A percentile compares a stretch with the other conserved stretches of the same genome.
These are phyloP conservation scores for Helicoverpa armigera DNA, from an alignment of 1,140 invertebrate species.

Conservation along the genomic window DNA sequence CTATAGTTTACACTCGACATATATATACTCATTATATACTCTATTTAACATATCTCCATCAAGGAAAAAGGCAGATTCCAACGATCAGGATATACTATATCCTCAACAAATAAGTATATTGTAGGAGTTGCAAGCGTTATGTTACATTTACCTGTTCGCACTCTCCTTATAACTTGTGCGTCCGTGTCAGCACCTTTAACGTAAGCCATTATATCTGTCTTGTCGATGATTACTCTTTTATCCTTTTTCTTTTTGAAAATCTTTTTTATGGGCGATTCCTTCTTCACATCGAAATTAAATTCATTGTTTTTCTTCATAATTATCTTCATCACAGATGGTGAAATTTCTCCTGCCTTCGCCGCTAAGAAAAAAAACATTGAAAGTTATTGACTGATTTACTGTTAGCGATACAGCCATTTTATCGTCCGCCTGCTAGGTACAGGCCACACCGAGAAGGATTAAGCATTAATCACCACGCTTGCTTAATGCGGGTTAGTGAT, in stretches of 20 bases:
- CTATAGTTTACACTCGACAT: too few relatives aligned
- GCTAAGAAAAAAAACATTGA: not conserved
- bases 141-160: not conserved
- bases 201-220: not conserved
- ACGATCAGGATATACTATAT: too few relatives aligned
- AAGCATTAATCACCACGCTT: too few relatives aligned
- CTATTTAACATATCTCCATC: too few relatives aligned
- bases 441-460: too few relatives aligned
- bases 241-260: not conserved
- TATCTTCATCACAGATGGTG: conserved; percentile 2
- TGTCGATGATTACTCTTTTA: not conserved
- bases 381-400: not conserved
- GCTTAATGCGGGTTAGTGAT: too few relatives aligned
- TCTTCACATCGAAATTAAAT: not conserved
- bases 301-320: not conserved
- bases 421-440: too few relatives aligned
- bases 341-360: conserved; percentile 10
- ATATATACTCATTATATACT: too few relatives aligned
- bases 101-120: too few relatives aligned
- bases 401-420: too few relatives aligned
- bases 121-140: too few relatives aligned
- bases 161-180: not conserved
- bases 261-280: not conserved
- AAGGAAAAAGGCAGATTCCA: too few relatives aligned
- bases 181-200: not conserved